These are phyloP conservation scores for Syrrhaptes paradoxus DNA, from an alignment of 2,113 vertebrate genomes.

Conservation along the genomic window DNA sequence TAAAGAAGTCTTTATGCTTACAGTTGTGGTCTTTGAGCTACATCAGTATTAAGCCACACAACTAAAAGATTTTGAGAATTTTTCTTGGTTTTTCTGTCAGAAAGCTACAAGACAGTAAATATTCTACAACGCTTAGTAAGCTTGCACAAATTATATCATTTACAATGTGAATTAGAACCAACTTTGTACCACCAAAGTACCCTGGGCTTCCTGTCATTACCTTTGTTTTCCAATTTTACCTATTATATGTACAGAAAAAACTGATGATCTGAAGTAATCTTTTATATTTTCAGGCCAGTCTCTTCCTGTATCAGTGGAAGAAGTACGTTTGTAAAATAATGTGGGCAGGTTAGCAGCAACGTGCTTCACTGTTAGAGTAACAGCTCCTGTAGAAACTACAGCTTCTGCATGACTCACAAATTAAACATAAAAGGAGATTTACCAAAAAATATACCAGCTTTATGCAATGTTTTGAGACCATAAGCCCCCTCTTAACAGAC, in stretches of 20 bases:
- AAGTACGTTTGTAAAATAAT: neutral
- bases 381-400: slow-evolving; percentile 9
- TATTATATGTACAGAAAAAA: neutral
- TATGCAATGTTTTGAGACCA: slow-evolving; percentile 3
- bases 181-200: neutral
- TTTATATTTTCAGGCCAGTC: neutral
- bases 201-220: neutral
- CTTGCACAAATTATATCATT: neutral
- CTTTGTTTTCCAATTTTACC: neutral
- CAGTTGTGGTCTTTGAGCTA: neutral
- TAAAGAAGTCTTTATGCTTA: neutral
- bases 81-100: neutral
- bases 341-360: neutral
- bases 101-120: neutral
- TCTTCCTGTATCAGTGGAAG: neutral
- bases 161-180: neutral
- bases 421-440: slow-evolving; percentile 4
- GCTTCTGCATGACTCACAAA: slow-evolving; percentile 17
- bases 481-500: neutral
- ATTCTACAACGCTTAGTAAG: neutral
- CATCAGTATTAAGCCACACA: neutral
- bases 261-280: neutral
- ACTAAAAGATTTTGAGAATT: neutral
- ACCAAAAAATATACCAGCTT: neutral
- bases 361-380: neutral